Base-by-base conservation (phyloP, 2,113 vertebrate species). In the Rhinolophus sinicus region DNA sequence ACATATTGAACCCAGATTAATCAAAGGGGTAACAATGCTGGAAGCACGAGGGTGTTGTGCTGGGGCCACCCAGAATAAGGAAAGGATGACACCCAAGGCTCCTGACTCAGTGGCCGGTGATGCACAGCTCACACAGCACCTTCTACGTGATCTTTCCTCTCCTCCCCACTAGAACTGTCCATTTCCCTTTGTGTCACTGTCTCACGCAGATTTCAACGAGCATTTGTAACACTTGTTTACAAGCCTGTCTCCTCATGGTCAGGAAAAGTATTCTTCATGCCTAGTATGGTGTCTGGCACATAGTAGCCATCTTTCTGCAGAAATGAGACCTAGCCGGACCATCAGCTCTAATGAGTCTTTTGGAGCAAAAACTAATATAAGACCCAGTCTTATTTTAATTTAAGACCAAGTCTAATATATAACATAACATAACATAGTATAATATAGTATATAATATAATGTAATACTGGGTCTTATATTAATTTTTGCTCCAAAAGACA, bases 1-100 rank as follows among this genome's bases (percentile, higher is more conserved):
- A 78, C 19, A 8, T 76, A 95, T 24, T 47, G 77, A 86, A 88
- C 44, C 28, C 81, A 88, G 94, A 89, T 94, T 93, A 90, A 95
- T 90, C 75, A 93, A 64, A 88, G 82, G n/a, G 75, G 81, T 67
- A 64, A 69, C 56, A 64, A 92, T 69, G 47, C 91, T 58, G 19
- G 33, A 75, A 58, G 40, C 64, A 56, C 0, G 2, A 65, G 60
- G 30, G 85, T 85, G 12, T 56, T 58, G 72, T 90, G 24, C 52
- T 24, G 67, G 9, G 30, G 22, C 35, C 58, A 38, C 15, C 50
- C 78, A 86, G 54, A 47, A 19, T 44, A 70, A 24, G 54, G 38
- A 54, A 88, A 15, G 14, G 18, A 18, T 47, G 73, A n/a, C 15
- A 33, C 47, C 50, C 30, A 56, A 82, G 24, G 81, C 52, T 62